Evolutionary conservation across 2,113 vertebrate genomes (phyloP), one percentile per base, ranked within the genome.

Genomic region (Addax nasomaculatus): DNA sequence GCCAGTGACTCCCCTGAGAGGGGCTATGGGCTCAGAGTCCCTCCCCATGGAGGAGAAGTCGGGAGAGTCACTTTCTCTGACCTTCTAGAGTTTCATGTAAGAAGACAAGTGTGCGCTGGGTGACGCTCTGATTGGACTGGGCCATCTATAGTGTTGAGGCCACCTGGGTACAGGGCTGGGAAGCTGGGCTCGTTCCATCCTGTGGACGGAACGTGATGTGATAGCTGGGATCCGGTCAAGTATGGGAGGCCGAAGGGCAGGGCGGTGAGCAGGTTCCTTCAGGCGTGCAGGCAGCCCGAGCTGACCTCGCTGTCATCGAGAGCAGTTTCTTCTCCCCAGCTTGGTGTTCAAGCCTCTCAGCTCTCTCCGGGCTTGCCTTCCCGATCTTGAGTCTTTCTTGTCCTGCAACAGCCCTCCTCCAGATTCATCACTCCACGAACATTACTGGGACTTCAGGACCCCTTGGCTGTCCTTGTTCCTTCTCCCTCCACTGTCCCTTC

Each of bases 211-310:
- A 76, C 0, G 36, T 43, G 36, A 43, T 39, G 11, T 12, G 27
- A 51, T 30, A 55, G 43, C 19, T 73, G 23, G 30, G 30, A 23
- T 64, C 53, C 11, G 27, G 12, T 86, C 21, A 80, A 16, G 62
- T 33, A 3, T 10, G 5, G 51, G 10, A 55, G 23, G 15, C 12
- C 14, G 25, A 67, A 29, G n/a, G 60, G 23, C 86, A 33, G 23
- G 51, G 11, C 6, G 7, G 12, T 19, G 39, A 88, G 21, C 3
- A 17, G 27, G 12, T 62, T 90, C 36, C 45, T 43, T 43, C n/a
- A 53, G 2, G 57, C 6, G 14, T 0, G 12, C 10, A 15, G 1
- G 17, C 57, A 36, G 25, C 5, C 2, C 0, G 7, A 19, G 14
- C 27, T 25, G 17, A 8, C 17, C 53, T 33, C 17, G 2, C 7